Evolutionary conservation across 2,888 invertebrate species (phyloP), one percentile per base, ranked within the genome.

Genomic region (Selenia dentaria): DNA sequence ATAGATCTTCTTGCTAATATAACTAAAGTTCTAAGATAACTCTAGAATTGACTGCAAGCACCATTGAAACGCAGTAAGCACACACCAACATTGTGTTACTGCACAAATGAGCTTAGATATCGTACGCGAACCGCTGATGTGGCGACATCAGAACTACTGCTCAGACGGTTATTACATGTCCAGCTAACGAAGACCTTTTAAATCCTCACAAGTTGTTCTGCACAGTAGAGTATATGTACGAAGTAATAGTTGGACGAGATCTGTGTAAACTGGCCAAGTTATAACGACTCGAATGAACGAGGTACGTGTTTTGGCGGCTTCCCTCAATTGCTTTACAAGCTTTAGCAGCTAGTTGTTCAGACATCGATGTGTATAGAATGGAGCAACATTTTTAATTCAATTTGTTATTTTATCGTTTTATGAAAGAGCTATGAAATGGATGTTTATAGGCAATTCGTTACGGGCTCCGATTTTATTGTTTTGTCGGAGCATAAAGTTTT

Each of bases 291-390:
- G 68, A 82, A 79, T 83, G 82, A 86, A 84, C 82, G 79, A 76
- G 78, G 66, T 82, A 86, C 86, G 86, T 88, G 87, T 85, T 86
- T 84, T 85, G 84, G 83, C 83, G 82, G 79, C 73, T 75, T 51
- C 71, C 67, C 70, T 56, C 78, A 83, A 80, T 84, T 79, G 78
- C 70, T 82, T 77, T 78, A 76, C 77, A 78, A 72, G 54, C 41
- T 45, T 68, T 72, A 67, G 64, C 58, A 62, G 42, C n/a, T 40
- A 46, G 43, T 25, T 39, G 25, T 39, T 35, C 31, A 37, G 25
- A 41, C 40, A 9, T 26, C 33, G 33, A 32, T 22, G 33, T 42
- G 26, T 27, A 33, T 45, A 37, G 18, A 28, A 31, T 25, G 36
- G 16, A 32, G 26, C 37, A 37, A 38, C 45, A 50, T 59, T 56